Evolutionary conservation across 2,888 invertebrate species (phyloP), one percentile per base, ranked within the genome.

Genomic region (Cloeon dipterum): DNA sequence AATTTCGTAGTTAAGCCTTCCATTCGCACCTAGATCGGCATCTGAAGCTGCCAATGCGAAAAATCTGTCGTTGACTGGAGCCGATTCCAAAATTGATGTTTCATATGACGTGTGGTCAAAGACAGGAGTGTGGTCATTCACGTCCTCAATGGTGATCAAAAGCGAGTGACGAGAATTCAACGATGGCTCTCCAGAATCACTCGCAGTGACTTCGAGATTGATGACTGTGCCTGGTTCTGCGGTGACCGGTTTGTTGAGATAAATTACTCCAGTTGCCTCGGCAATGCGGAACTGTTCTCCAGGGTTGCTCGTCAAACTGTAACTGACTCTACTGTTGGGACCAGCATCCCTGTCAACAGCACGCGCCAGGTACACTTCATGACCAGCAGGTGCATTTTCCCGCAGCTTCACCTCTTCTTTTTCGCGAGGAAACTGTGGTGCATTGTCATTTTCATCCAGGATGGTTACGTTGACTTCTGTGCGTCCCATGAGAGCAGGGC

Each of bases 91-190:
- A 36, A 94, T 56, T 2, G 91, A 89, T 3, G 86, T 85, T 61
- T 93, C 91, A 55, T 91, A 93, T 13, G 79, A 82, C 1, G 79
- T 78, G 46, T 85, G 76, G 52, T 83, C 81, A 56, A 94, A 94
- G 3, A 85, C 77, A 8, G 93, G 93, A 1, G 89, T 89, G 51
- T 93, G 89, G 57, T 93, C 88, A 55, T 94, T 94, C 3, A 91
- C 85, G 54, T 93, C 91, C 47, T 74, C 73, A 41, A 89, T 67
- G 17, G 68, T 67, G 29, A 81, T 67, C 20, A 68, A 63, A 32
- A 86, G 67, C 5, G 68, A 64, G 47, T 82, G 74, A 47, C 74
- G 77, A 1, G 82, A 74, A 14, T 75, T 70, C 35, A 86, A 59
- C 7, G 76, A 60, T 7, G 74, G 76, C 40, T 62, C 66, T 4